phyloP scores from a whole-genome alignment of 2,113 vertebrate genomes.

The Bos indicus region DNA sequence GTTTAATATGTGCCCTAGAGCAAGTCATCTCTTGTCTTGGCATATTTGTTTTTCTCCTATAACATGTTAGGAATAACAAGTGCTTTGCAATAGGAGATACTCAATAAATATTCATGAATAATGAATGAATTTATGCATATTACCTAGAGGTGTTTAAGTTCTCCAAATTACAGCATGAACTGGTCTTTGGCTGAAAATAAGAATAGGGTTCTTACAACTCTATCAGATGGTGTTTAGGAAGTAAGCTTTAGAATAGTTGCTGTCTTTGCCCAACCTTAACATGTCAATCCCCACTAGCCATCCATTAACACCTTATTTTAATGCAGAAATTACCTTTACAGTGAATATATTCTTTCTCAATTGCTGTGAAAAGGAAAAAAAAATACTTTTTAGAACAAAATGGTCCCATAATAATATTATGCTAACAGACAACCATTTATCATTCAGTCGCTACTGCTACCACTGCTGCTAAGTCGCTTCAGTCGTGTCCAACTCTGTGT shows the following conservation, averaged over 20 bases:
- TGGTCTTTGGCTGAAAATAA: background rate
- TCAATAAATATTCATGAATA: background rate
- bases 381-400: background rate
- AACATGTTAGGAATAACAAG: background rate
- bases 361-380: background rate
- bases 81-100: background rate
- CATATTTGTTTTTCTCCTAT: background rate
- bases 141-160: background rate
- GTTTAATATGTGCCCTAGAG: background rate
- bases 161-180: slow-evolving; percentile 13
- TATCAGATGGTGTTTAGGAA: background rate
- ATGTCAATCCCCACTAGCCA: background rate
- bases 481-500: background rate
- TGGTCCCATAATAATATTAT: background rate
- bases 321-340: background rate
- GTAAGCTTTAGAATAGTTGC: background rate
- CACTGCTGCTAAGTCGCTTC: too few species aligned
- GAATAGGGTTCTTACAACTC: background rate
- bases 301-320: background rate
- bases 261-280: background rate
- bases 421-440: background rate
- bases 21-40: background rate
- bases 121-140: background rate
- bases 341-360: slow-evolving; percentile 31
- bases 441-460: background rate